Conservation (phyloP, 2,888 invertebrate genomes). For the Acleris laterana region DNA sequence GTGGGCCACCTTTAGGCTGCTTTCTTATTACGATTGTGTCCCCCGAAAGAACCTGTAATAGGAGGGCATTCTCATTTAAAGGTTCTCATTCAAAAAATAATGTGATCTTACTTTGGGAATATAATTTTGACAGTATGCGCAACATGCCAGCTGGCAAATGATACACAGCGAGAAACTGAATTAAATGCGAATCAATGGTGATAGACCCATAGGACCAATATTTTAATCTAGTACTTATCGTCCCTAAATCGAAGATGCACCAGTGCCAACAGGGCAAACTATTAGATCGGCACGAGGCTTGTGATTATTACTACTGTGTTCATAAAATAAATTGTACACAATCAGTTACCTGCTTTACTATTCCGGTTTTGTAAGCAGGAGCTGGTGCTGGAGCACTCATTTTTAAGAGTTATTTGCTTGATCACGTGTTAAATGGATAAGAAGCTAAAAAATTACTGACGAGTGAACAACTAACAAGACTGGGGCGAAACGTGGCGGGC, state of each 20-base stretch:
- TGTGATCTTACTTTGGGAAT: constrained; percentile 3
- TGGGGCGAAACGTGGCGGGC: constrained; percentile 80
- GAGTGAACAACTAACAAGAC: constrained; percentile 66
- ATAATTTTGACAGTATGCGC: constrained; percentile 29
- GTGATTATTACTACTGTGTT: constrained; percentile 44
- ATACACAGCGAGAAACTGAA: constrained; percentile 14
- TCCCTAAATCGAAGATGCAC: constrained; percentile 41
- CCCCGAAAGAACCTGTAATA: constrained; percentile 94
- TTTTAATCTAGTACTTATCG: constrained; percentile 6
- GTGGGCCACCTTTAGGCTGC: constrained; percentile 93
- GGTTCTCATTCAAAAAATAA: not conserved
- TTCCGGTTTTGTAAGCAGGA: constrained; percentile 72
- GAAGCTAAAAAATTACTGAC: constrained; percentile 62
- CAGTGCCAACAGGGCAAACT: constrained; percentile 78
- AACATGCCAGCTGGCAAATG: constrained; percentile 40
- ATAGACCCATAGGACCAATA: constrained; percentile 6
- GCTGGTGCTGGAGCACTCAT: constrained; percentile 75
- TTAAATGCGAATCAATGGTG: constrained; percentile 1
- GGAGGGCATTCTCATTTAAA: constrained; percentile 27
- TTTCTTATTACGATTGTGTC: constrained; percentile 97
- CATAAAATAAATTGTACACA: constrained; percentile 45
- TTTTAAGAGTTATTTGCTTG: constrained; percentile 54
- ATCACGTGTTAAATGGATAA: constrained; percentile 55
- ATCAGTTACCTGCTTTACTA: constrained; percentile 79
- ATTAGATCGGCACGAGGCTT: constrained; percentile 70